phyloP scores from a whole-genome alignment of 1,140 invertebrate genomes.

The Bombus terrestris region DNA sequence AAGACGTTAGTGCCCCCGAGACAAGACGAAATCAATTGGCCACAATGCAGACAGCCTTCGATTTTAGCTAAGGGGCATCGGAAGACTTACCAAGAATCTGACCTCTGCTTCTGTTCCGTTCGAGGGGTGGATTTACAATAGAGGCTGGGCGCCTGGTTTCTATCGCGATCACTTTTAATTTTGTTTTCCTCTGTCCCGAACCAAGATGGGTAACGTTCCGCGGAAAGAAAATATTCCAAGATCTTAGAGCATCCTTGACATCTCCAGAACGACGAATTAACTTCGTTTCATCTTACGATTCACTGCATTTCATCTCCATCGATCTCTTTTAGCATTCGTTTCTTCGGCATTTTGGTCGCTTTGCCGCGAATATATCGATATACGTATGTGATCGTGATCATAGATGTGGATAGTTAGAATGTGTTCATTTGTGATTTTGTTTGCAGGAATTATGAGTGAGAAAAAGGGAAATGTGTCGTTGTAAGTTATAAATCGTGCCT shows the following conservation, averaged over 20 bases:
- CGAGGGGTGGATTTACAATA: constrained; percentile 1
- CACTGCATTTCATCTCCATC: constrained; percentile 17
- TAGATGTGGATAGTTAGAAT: not conserved
- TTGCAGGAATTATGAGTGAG: no score
- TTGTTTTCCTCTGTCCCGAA: not conserved
- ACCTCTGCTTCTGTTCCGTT: not conserved
- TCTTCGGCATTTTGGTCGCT: not conserved
- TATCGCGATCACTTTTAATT: constrained; percentile 17
- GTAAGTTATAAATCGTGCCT: not conserved
- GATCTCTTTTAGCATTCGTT: constrained; percentile 3
- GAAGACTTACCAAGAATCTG: not conserved
- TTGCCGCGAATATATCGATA: not conserved
- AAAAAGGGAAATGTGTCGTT: not conserved
- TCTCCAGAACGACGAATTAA: constrained; percentile 11
- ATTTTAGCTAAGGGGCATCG: constrained; percentile 22
- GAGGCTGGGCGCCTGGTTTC: not conserved
- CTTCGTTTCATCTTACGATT: constrained; percentile 29
- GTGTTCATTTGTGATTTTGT: no score
- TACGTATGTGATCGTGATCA: no score
- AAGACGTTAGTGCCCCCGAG: not conserved
- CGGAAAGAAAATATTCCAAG: constrained; percentile 30
- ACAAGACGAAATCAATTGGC: constrained; percentile 8
- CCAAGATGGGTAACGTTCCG: not conserved
- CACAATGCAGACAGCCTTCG: constrained; percentile 40
- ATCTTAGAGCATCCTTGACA: constrained; percentile 25